Base-by-base conservation (phyloP, 1,140 invertebrate genomes). In the silkworm (Bombyx mori) region DNA sequence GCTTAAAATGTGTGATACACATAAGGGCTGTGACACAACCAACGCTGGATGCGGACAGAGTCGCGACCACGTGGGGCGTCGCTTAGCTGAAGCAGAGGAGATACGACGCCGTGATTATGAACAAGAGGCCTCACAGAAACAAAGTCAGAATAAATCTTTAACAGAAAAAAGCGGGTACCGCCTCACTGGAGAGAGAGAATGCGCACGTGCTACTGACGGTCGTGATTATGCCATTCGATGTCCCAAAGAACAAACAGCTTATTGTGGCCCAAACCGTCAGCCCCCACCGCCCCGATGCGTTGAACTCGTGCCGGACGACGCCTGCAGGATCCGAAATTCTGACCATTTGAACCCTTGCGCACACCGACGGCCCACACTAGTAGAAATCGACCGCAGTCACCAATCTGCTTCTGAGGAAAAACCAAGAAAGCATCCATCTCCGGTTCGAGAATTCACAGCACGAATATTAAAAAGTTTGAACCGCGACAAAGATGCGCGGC, bases 311-410 rank as follows among this genome's bases (percentile, higher is more conserved):
- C 2, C 52, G 1, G 57, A 59, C 26, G 45, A 44, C 45, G 58
- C 46, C 6, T 55, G 52, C 12, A 52, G 26, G 8, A 55, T 55
- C 18, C 8, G 43, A 6, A 10, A 44, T 1, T 56, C 49, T 4
- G n/a, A 26, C 1, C 57, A 63, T 35, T 51, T 70, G 8, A 70
- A 75, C 58, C 72, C 70, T 6, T 75, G 75, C 49, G 68, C 62
- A n/a, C 68, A 75, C 42, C 60, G 58, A 8, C 72, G 68, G 3
- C 66, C 68, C 9, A 49, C 65, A 3, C 54, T 75, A 18, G 44
- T 75, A 6, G 62, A 73, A 44, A 64, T 75, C 5, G 67, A 77
- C 45, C 68, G 75, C 35, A 60, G 55, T 10, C 59, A 46, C 50
- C 46, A 43, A 47, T 9, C 7, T 9, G 44, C 53, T 43, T 8